Evolutionary conservation across 2,113 vertebrate genomes (phyloP), one percentile per base, ranked within the genome.

Genomic region (Girardinichthys multiradiatus): DNA sequence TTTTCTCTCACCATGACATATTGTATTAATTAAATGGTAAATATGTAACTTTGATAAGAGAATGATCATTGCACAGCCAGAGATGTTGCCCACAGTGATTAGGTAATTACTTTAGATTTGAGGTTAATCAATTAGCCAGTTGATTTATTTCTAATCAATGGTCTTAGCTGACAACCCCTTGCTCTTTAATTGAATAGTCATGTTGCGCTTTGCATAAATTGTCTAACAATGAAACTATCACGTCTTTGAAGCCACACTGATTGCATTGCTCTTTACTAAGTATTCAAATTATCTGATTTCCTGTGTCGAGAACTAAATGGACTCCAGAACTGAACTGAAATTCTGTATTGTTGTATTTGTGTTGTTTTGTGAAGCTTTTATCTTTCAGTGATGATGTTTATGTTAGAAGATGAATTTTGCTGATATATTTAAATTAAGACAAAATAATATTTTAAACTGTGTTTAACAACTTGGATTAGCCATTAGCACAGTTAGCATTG

Each of bases 131-230:
- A 60, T 84, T 62, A 80, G 86, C 82, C 58, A 71, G 37, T 35
- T 67, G 78, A 79, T 84, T 80, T 80, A 75, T 79, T 80, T 68
- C 61, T 72, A 72, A 76, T 88, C 77, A 68, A 42, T 81, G 63
- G 65, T 72, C 64, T 81, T 65, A 68, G 64, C 67, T 70, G 79
- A 80, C 79, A 76, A 72, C 76, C 12, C 26, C 29, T 67, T 79
- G 51, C 39, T 80, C 45, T 79, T 85, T 67, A 76, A 81, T 81
- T 77, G 65, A 70, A 80, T 68, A 66, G 45, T 65, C 58, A 21
- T 68, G 78, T 1, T 21, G 61, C 24, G 28, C 78, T 79, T 64
- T 45, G 70, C 70, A 81, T 76, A 29, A 66, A 74, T 77, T 72
- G 63, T 31, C 59, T 4, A 39, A 27, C 51, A 70, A 64, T 74